Conservation (phyloP, 2,113 vertebrate species). For the Falco punctatus region DNA sequence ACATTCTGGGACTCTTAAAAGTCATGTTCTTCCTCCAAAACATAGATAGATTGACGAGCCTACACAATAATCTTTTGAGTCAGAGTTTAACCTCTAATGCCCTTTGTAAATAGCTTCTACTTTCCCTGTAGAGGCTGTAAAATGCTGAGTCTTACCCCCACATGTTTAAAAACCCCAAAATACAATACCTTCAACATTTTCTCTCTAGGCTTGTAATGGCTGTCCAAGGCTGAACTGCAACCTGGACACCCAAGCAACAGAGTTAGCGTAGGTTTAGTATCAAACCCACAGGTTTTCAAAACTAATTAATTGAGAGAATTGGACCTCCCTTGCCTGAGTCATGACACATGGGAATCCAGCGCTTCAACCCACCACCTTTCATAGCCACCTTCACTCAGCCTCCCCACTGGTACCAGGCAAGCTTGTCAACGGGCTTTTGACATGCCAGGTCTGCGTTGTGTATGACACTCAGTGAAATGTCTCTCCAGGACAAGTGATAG, state of each 20-base stretch:
- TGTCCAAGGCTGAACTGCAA: not conserved
- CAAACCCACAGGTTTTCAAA: not conserved
- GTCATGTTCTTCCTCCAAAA: not conserved
- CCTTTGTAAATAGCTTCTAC: not conserved
- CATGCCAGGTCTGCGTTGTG: fast-evolving
- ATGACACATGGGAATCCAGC: fast-evolving
- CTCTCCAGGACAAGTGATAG: not conserved
- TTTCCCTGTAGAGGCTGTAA: not conserved
- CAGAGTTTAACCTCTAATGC: not conserved
- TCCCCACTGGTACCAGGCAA: fast-evolving
- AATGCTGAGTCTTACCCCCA: not conserved
- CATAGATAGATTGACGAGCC: not conserved
- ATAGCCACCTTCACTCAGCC: not conserved
- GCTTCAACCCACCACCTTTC: fast-evolving
- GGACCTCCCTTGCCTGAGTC: not conserved
- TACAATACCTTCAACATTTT: not conserved
- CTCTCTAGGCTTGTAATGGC: not conserved
- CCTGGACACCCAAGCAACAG: not conserved
- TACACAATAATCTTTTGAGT: not conserved
- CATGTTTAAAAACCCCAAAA: not conserved
- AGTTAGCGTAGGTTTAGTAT: not conserved
- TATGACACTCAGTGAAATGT: not conserved
- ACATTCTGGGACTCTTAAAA: not conserved
- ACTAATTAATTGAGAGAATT: not conserved
- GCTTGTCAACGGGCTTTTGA: not conserved